These are phyloP conservation scores for Hormaphis cornu DNA, from an alignment of 1,140 invertebrate species.

Conservation along the genomic window DNA sequence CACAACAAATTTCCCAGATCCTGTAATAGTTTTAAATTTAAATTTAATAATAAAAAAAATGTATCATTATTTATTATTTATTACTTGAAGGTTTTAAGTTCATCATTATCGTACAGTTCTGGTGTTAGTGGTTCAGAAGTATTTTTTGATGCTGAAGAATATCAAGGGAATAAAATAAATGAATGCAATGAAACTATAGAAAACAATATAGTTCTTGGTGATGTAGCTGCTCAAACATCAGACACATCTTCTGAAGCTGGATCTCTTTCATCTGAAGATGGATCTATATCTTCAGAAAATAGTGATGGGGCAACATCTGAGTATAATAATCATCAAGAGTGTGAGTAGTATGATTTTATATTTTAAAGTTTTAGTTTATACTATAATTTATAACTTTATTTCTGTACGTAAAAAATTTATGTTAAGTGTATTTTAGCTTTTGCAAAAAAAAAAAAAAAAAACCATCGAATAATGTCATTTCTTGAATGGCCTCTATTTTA, in stretches of 20 bases:
- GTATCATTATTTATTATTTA: neutral
- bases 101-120: constrained; percentile 62
- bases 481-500: too few relatives aligned
- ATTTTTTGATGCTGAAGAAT: constrained; percentile 74
- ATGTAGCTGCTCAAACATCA: constrained; percentile 42
- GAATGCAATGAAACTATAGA: constrained; percentile 15
- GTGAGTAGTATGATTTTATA: constrained; percentile 33
- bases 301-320: constrained; percentile 38
- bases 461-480: too few relatives aligned
- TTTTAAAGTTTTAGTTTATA: neutral
- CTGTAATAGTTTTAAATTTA: constrained; percentile 39
- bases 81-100: constrained; percentile 43
- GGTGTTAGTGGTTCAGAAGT: constrained; percentile 66
- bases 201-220: constrained; percentile 19
- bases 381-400: too few relatives aligned
- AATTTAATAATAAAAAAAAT: neutral
- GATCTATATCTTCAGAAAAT: constrained; percentile 39
- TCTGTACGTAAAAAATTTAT: too few relatives aligned
- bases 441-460: neutral
- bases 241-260: constrained; percentile 58
- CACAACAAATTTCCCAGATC: constrained; percentile 49
- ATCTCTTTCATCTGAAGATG: constrained; percentile 54
- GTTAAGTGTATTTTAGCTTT: too few relatives aligned
- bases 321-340: constrained; percentile 37
- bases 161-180: constrained; percentile 33